Evolutionary conservation across 2,113 vertebrate genomes (phyloP).

Genomic region (Synodontis membranacea): DNA sequence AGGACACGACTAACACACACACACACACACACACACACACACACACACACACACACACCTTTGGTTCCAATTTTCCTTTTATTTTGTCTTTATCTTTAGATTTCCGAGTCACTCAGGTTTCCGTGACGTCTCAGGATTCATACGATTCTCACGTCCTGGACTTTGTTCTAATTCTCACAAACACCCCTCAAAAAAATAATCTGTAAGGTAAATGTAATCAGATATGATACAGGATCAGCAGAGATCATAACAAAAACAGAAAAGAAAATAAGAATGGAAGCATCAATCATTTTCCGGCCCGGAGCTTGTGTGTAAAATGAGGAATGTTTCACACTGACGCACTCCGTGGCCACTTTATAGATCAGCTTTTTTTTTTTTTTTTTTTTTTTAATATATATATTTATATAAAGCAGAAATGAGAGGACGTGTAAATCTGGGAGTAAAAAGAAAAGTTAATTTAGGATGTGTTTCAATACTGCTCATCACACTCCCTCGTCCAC

Average conservation of each 20-base stretch:
- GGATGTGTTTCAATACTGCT: not conserved
- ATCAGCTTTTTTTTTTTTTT: not conserved
- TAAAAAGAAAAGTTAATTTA: not conserved
- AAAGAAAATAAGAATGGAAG: slow-evolving; percentile 50
- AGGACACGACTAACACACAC: slow-evolving; percentile 49
- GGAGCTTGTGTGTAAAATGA: slow-evolving; percentile 47
- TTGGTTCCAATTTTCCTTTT: slow-evolving; percentile 69
- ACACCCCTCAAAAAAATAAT: slow-evolving; percentile 35
- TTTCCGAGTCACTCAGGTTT: not conserved
- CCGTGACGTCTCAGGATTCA: not conserved
- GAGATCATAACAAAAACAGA: not conserved
- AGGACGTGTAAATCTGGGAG: not conserved
- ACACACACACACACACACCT: slow-evolving; percentile 52
- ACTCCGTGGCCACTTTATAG: not conserved
- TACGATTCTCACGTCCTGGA: not conserved
- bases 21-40: slow-evolving; percentile 40
- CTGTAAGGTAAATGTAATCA: slow-evolving; percentile 38
- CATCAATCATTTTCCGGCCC: slow-evolving; percentile 1
- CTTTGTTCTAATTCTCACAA: slow-evolving; percentile 35
- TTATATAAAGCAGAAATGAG: not conserved
- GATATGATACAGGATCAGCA: slow-evolving; percentile 57
- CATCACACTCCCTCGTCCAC: not conserved
- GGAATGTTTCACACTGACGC: slow-evolving; percentile 69
- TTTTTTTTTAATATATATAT: not conserved
- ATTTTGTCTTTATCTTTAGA: not conserved